A percentile compares a stretch with the other conserved stretches of the same genome.
Conservation (phyloP, 2,888 invertebrate species). For the Priocnemis perturbator region DNA sequence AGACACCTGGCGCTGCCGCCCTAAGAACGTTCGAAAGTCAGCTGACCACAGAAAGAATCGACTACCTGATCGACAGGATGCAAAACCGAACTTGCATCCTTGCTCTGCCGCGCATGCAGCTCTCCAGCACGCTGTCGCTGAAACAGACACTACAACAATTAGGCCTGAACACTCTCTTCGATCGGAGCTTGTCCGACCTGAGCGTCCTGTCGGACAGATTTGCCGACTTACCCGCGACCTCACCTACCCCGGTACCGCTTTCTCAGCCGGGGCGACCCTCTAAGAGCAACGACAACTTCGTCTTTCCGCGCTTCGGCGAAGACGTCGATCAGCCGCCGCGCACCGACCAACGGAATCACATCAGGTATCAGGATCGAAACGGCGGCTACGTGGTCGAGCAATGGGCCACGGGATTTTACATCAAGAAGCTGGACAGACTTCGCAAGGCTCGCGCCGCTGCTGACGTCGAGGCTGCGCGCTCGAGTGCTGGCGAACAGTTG, state of each 20-base stretch:
- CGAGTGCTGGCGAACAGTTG: not conserved
- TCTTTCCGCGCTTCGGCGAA: conserved; percentile 52
- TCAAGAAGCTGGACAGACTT: conserved; percentile 39
- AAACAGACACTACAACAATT: conserved; percentile 78
- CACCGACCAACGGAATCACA: conserved; percentile 37
- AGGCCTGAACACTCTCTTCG: conserved; percentile 82
- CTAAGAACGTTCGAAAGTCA: conserved; percentile 76
- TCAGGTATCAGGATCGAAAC: conserved; percentile 61
- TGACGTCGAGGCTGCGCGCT: not conserved
- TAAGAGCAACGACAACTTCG: conserved; percentile 14
- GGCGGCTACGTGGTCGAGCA: conserved; percentile 61
- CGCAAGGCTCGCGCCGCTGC: too few relatives aligned
- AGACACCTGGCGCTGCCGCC: conserved; percentile 74
- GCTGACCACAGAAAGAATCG: conserved; percentile 76
- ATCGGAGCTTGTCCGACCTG: conserved; percentile 80
- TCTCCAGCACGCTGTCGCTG: conserved; percentile 79
- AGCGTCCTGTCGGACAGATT: conserved; percentile 77
- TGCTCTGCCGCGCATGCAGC: conserved; percentile 84
- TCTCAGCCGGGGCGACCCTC: not conserved
- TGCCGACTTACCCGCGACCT: not conserved
- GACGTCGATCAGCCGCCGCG: not conserved
- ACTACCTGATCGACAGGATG: conserved; percentile 76
- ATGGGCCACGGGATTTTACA: conserved; percentile 62
- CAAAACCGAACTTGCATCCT: conserved; percentile 77
- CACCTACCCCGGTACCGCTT: not conserved